Conservation (phyloP, 2,113 vertebrate genomes). For the Erinaceus europaeus region DNA sequence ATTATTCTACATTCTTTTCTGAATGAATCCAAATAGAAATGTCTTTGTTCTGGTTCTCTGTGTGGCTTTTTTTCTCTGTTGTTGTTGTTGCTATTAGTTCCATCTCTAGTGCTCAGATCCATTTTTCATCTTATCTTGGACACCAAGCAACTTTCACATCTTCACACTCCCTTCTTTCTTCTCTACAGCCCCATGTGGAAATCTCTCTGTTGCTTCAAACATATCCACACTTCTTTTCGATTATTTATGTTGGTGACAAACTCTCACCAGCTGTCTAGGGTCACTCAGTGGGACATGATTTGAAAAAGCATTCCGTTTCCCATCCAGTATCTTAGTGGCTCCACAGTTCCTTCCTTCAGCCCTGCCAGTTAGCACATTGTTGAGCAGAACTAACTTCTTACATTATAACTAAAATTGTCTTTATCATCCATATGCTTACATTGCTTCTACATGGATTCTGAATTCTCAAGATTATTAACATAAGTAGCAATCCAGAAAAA, state of each 20-base stretch:
- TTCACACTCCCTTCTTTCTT: neutral
- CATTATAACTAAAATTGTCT: neutral
- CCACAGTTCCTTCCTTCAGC: neutral
- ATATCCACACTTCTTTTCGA: neutral
- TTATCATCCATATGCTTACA: neutral
- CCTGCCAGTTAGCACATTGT: neutral
- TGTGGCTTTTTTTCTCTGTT: too few species aligned
- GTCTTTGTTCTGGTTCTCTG: neutral
- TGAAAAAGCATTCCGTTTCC: neutral
- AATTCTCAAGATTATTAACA: neutral
- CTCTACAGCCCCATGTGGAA: neutral
- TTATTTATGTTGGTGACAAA: constrained; percentile 43
- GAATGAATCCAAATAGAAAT: neutral
- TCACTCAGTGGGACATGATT: constrained; percentile 26
- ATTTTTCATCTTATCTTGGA: neutral
- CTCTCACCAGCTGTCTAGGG: constrained; percentile 14
- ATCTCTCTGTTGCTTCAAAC: constrained; percentile 6
- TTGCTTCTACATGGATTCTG: neutral
- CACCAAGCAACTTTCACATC: neutral
- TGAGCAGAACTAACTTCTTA: neutral
- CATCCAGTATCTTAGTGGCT: neutral
- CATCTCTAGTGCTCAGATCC: neutral
- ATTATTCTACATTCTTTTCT: neutral
- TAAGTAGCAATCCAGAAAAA: neutral
- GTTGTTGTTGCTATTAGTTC: neutral